phyloP scores from a whole-genome alignment of 2,113 vertebrate genomes.

The Cromileptes altivelis region DNA sequence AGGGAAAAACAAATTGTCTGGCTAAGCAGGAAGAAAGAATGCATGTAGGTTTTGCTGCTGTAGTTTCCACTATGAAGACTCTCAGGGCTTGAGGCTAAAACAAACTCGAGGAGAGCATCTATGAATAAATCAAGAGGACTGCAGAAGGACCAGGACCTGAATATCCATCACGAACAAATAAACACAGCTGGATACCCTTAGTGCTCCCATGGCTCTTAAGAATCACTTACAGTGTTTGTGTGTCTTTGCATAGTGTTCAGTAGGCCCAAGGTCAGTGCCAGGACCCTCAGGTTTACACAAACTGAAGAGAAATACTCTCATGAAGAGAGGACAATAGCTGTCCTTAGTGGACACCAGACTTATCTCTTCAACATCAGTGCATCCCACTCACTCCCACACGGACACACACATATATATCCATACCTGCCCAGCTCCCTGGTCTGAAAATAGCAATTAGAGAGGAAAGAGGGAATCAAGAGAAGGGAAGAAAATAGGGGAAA shows the following conservation, averaged over 20 bases:
- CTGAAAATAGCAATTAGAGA: slow-evolving; percentile 78
- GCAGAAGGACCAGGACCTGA: slow-evolving; percentile 40
- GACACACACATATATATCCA: slow-evolving; percentile 41
- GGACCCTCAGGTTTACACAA: slow-evolving; percentile 43
- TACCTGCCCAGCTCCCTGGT: slow-evolving; percentile 78
- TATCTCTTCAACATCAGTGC: slow-evolving; percentile 38
- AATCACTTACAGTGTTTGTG: slow-evolving; percentile 12
- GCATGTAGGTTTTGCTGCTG: slow-evolving; percentile 18
- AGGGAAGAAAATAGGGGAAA: slow-evolving; percentile 43
- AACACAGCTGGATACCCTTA: slow-evolving; percentile 35
- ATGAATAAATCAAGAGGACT: slow-evolving; percentile 70
- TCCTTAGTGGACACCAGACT: slow-evolving; percentile 50
- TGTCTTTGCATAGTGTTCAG: slow-evolving; percentile 3
- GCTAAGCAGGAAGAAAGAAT: not conserved
- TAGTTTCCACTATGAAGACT: slow-evolving; percentile 19
- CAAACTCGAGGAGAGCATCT: slow-evolving; percentile 27
- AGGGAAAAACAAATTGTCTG: slow-evolving; percentile 17
- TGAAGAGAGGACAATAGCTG: slow-evolving; percentile 39
- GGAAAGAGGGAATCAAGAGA: slow-evolving; percentile 32
- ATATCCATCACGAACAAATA: slow-evolving; percentile 48
- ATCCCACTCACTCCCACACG: slow-evolving; percentile 65
- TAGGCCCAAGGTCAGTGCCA: slow-evolving; percentile 7
- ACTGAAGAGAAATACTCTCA: slow-evolving; percentile 36
- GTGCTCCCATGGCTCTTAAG: slow-evolving; percentile 4
- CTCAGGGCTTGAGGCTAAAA: slow-evolving; percentile 35